These are phyloP conservation scores for Mobula hypostoma DNA, from an alignment of 2,113 vertebrate genomes.

Conservation along the genomic window DNA sequence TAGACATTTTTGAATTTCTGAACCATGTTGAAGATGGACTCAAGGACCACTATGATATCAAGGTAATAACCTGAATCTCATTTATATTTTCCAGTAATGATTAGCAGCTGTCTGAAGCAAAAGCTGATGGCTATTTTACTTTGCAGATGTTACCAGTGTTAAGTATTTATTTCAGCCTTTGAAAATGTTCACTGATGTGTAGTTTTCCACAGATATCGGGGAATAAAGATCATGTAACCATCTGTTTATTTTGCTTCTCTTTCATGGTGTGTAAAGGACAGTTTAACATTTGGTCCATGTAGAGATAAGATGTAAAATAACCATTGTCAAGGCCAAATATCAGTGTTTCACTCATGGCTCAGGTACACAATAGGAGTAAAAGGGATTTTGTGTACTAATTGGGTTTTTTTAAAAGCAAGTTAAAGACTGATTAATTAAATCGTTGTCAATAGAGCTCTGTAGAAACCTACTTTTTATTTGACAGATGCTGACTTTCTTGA, in stretches of 20 bases:
- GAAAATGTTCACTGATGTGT: not conserved
- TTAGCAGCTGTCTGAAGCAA: not conserved
- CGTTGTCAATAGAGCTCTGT: not conserved
- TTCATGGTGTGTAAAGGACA: not conserved
- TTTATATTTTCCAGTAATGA: not conserved
- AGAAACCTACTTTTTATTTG: not conserved
- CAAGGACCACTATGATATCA: slow-evolving; percentile 98
- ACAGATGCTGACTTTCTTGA: slow-evolving; percentile 97
- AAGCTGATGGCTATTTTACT: not conserved
- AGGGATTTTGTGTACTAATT: not conserved
- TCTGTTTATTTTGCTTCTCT: not conserved
- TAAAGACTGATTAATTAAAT: not conserved
- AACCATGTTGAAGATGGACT: slow-evolving; percentile 98
- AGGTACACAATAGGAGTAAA: not conserved
- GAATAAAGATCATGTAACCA: not conserved
- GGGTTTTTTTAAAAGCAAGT: not conserved
- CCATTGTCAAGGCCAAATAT: not conserved
- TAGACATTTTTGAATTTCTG: slow-evolving; percentile 97
- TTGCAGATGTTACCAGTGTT: not conserved
- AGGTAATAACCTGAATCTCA: slow-evolving; percentile 58
- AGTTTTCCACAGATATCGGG: not conserved
- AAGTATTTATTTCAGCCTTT: not conserved
- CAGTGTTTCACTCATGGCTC: not conserved
- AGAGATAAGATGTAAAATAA: not conserved
- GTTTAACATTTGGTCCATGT: not conserved